A percentile compares a stretch with the other conserved stretches of the same genome.
phyloP scores from a whole-genome alignment of 2,888 invertebrate species.

The Plagodis pulveraria region DNA sequence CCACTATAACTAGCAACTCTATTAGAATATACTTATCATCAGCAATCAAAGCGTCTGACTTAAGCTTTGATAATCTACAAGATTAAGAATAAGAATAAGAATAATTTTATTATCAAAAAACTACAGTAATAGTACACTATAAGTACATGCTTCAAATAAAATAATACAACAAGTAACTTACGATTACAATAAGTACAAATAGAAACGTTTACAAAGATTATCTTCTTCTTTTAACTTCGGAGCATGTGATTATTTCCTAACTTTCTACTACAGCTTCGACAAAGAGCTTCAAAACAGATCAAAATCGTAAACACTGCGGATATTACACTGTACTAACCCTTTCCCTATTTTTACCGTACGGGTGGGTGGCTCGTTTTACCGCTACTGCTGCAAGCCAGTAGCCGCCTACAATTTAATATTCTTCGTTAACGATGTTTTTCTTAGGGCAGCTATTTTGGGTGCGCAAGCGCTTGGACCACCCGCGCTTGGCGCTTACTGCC shows the following conservation, averaged over 20 bases:
- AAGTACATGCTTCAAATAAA: no score
- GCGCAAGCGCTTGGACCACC: slow-evolving; percentile 72
- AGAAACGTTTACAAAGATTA: no score
- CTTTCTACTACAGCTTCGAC: not conserved
- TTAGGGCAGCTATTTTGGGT: slow-evolving; percentile 72
- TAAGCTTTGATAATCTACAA: no score
- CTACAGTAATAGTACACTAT: no score
- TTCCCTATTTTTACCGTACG: slow-evolving; percentile 66
- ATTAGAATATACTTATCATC: no score
- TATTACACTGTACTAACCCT: slow-evolving; percentile 54
- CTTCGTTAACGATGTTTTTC: slow-evolving; percentile 81
- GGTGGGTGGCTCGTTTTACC: slow-evolving; percentile 78
- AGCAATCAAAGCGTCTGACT: no score
- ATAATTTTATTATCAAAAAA: no score
- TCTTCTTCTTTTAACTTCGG: no score
- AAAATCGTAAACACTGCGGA: slow-evolving; percentile 42
- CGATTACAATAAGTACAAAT: no score
- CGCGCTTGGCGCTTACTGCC: slow-evolving; percentile 56
- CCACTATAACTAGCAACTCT: no score
- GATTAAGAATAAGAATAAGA: no score
- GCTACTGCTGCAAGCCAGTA: slow-evolving; percentile 61
- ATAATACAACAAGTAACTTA: no score
- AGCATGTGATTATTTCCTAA: not conserved
- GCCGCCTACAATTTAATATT: slow-evolving; percentile 79
- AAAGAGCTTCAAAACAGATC: slow-evolving; percentile 15